Conservation (phyloP, 2,888 invertebrate genomes). For the Athalia rosae region DNA sequence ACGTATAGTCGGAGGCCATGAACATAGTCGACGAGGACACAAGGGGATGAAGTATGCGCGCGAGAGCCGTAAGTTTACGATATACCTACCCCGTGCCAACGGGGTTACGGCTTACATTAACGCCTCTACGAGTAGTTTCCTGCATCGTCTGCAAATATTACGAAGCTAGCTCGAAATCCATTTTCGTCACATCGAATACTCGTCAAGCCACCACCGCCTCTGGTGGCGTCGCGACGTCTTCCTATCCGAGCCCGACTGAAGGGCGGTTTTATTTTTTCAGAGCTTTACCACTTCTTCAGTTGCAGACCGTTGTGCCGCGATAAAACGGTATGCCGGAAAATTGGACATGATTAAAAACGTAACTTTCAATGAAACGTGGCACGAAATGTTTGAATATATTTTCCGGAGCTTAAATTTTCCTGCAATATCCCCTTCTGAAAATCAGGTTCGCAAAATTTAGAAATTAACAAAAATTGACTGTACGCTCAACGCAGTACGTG, state of each 20-base stretch:
- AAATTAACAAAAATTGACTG: too few species aligned
- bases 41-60: slow-evolving; percentile 43
- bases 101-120: slow-evolving; percentile 43
- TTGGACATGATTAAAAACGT: too few species aligned
- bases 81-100: background rate
- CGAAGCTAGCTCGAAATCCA: slow-evolving; percentile 35
- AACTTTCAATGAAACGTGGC: too few species aligned
- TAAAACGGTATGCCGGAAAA: background rate
- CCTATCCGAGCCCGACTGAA: too few species aligned
- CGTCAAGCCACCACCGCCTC: background rate
- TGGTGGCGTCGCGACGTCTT: slow-evolving; percentile 6
- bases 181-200: slow-evolving; percentile 34
- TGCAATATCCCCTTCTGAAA: too few species aligned
- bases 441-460: too few species aligned
- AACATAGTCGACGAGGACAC: slow-evolving; percentile 34
- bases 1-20: slow-evolving; percentile 31
- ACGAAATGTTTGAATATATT: too few species aligned
- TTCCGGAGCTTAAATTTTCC: too few species aligned
- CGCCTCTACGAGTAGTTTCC: slow-evolving; percentile 41
- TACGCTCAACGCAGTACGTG: too few species aligned
- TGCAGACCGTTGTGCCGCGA: background rate
- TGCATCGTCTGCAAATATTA: slow-evolving; percentile 37
- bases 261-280: too few species aligned
- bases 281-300: too few species aligned
- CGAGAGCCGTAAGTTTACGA: slow-evolving; percentile 35